These are phyloP conservation scores for Sorex maritimensis DNA, from an alignment of 2,797 vertebrate species.

Conservation along the genomic window DNA sequence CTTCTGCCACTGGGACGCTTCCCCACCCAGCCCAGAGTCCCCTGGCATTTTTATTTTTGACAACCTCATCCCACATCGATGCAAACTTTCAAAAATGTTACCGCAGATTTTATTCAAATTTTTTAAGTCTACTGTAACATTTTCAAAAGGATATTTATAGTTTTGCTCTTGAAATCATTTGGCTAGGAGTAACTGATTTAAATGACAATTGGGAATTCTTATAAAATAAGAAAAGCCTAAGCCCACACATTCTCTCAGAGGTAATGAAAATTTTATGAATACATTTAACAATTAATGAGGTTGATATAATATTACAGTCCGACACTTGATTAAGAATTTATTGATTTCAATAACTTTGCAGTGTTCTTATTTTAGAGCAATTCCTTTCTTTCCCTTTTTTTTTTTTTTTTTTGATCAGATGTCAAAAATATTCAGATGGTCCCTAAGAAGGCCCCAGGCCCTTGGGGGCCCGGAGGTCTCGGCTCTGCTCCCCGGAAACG, in stretches of 20 bases:
- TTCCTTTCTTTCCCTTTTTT: background rate
- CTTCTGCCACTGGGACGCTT: no score
- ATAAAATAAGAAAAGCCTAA: slow-evolving; percentile 46
- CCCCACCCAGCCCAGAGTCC: background rate
- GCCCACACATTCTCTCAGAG: slow-evolving; percentile 67
- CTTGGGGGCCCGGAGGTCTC: no score
- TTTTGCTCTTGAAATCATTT: slow-evolving; percentile 71
- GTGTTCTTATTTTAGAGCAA: slow-evolving; percentile 70
- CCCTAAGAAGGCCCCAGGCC: background rate
- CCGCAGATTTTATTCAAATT: slow-evolving; percentile 54
- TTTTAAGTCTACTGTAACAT: slow-evolving; percentile 44
- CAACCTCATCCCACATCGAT: slow-evolving; percentile 14
- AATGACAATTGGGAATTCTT: slow-evolving; percentile 63
- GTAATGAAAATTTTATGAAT: slow-evolving; percentile 79
- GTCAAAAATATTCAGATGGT: background rate
- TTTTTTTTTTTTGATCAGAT: no score
- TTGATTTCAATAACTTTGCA: slow-evolving; percentile 67
- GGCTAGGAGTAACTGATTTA: slow-evolving; percentile 68
- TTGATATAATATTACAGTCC: slow-evolving; percentile 66
- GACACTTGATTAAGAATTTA: slow-evolving; percentile 75
- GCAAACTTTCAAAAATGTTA: background rate
- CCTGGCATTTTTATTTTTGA: slow-evolving; percentile 30
- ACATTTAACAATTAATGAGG: slow-evolving; percentile 79
- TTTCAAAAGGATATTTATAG: slow-evolving; percentile 60
- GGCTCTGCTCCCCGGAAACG: background rate